Base-by-base conservation (phyloP, 2,797 vertebrate genomes). In the Catostomus latipinnis region DNA sequence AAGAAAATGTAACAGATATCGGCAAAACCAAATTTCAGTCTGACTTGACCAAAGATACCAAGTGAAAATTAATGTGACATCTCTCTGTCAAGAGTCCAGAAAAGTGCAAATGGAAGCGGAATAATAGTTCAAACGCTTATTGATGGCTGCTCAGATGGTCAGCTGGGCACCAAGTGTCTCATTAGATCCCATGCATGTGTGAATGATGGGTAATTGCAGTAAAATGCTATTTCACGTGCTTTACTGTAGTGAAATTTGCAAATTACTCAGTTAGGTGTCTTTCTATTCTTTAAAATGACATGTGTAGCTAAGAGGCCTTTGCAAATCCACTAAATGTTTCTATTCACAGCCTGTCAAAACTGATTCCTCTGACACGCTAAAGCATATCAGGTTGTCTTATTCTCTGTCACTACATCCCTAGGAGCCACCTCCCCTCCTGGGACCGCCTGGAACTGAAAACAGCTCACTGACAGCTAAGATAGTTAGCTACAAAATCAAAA, bases 271-370 rank as follows among this genome's bases (percentile, higher is more conserved):
- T 76, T 18, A 50, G 58, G 11, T 65, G 8, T 46, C 22, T 14
- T 46, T 68, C 6, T 16, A 16, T 43, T 43, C 10, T 53, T 81
- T 16, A 57, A 34, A 81, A 74, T 14, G 7, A 69, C 46, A 72
- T 49, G 46, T 81, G 22, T 43, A n/a, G 4, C 34, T 11, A 63
- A 65, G 62, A 75, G 48, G 45, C 58, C 74, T 34, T 43, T 65
- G 52, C 43, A 48, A 67, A 74, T 76, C 57, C 10, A 13, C 66
- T 79, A 83, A 84, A 82, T 75, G 67, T 69, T 77, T 73, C 57
- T 54, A 75, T 78, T 76, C 66, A 67, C 65, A 82, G 72, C 53
- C 63, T 86, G 76, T 71, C 62, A 73, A 56, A 86, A 71, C 69
- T 71, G 22, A 71, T 81, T 48, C 52, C 57, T 75, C 53, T 57